Percentiles rank a stretch among this genome's conserved stretches.
Conservation (phyloP, 2,113 vertebrate genomes). For the rat (Rattus norvegicus) region DNA sequence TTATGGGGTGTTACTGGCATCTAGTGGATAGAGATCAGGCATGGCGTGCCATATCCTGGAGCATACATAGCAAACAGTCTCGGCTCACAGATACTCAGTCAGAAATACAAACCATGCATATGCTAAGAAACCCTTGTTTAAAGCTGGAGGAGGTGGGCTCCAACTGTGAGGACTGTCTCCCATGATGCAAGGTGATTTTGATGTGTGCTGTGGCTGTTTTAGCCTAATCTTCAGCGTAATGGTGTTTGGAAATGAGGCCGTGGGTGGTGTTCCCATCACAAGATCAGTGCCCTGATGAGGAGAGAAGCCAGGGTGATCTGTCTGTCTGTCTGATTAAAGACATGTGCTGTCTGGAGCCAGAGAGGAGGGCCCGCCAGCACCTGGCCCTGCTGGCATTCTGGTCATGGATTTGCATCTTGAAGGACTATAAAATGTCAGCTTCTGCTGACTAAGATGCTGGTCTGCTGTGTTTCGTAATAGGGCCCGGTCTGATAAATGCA, state of each 20-base stretch:
- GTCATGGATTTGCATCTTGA: not conserved
- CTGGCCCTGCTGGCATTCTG: too few species aligned
- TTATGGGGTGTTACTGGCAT: not conserved
- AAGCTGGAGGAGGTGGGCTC: not conserved
- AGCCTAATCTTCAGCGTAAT: not conserved
- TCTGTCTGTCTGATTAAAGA: not conserved
- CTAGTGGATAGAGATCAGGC: not conserved
- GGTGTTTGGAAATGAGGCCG: not conserved
- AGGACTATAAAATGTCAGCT: not conserved
- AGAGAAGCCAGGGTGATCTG: not conserved
- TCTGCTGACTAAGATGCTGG: not conserved
- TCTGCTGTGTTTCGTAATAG: not conserved
- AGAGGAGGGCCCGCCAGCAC: not conserved
- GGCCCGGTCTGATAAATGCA: rapidly evolving
- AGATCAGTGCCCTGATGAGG: not conserved
- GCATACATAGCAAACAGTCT: too few species aligned
- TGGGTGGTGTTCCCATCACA: not conserved
- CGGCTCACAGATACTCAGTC: not conserved
- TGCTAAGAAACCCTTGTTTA: not conserved
- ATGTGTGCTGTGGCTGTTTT: too few species aligned
- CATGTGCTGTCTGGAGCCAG: not conserved
- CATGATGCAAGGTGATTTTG: not conserved
- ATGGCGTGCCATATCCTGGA: not conserved
- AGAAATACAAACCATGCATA: not conserved
- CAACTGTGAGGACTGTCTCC: not conserved